These are phyloP conservation scores for Sebastolobus altivelis DNA, from an alignment of 2,797 vertebrate species.

Conservation along the genomic window DNA sequence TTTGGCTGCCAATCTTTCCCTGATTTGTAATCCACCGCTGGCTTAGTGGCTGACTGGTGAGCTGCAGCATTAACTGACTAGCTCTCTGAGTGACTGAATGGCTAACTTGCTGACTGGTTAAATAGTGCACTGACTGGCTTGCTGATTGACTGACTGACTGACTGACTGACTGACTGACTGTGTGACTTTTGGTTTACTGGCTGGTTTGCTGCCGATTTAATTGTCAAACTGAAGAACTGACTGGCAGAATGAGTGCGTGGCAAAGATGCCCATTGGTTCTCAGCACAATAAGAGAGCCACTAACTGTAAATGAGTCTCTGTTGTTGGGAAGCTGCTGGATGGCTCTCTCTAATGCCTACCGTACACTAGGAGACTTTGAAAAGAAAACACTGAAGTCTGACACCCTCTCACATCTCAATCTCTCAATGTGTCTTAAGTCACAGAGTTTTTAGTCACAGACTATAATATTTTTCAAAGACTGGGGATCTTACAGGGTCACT, in stretches of 20 bases:
- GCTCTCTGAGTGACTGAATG: conserved; percentile 39
- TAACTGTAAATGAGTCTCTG: conserved; percentile 21
- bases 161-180: conserved; percentile 6
- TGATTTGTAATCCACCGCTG: conserved; percentile 71
- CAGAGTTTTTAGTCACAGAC: no score
- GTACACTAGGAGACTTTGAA: no score
- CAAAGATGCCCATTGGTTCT: conserved; percentile 9
- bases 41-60: conserved; percentile 52
- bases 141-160: background rate
- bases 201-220: conserved; percentile 3
- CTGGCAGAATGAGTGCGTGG: conserved; percentile 4
- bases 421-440: no score
- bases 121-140: conserved; percentile 4
- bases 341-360: background rate
- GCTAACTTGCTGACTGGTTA: conserved; percentile 16
- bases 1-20: conserved; percentile 66
- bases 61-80: conserved; percentile 46
- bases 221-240: conserved; percentile 14
- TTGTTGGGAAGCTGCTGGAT: conserved; percentile 17
- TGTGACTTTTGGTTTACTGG: background rate
- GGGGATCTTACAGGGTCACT: no score
- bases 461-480: no score
- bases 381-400: no score
- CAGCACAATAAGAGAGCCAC: conserved; percentile 19
- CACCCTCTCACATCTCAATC: no score